Evolutionary conservation across 2,888 invertebrate genomes (phyloP).

Genomic region (Caenorhabditis sp.): DNA sequence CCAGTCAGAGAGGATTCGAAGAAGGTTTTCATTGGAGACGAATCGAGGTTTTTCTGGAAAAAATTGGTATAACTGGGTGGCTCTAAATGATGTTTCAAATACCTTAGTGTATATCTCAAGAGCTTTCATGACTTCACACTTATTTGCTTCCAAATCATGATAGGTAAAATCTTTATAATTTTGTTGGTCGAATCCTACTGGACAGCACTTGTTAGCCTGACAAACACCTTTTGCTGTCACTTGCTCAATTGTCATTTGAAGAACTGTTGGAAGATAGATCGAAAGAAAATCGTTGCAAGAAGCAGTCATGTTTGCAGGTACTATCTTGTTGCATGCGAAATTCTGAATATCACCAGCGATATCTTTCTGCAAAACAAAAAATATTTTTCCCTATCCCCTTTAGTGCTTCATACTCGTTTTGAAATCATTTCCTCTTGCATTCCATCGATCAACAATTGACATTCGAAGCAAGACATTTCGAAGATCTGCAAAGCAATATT

Average conservation of each 20-base stretch:
- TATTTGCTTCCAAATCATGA: conserved; percentile 17
- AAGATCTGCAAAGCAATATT: conserved; percentile 16
- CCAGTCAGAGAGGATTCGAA: conserved; percentile 23
- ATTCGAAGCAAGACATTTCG: conserved; percentile 54
- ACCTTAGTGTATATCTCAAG: conserved; percentile 18
- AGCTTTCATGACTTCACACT: conserved; percentile 19
- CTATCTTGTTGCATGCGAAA: conserved; percentile 48
- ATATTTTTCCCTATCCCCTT: too few relatives aligned
- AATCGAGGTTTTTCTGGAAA: not conserved
- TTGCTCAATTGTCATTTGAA: conserved; percentile 61
- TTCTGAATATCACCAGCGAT: conserved; percentile 52
- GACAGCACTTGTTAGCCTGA: conserved; percentile 45
- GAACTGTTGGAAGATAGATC: conserved; percentile 61
- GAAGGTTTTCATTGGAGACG: conserved; percentile 10
- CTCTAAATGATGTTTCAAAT: too few relatives aligned
- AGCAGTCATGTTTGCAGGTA: conserved; percentile 53
- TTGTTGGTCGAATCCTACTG: not conserved
- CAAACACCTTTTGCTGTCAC: conserved; percentile 49
- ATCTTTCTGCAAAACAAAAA: conserved; percentile 40
- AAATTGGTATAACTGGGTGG: too few relatives aligned
- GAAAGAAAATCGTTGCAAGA: conserved; percentile 60
- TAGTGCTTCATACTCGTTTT: conserved; percentile 31
- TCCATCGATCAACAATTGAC: conserved; percentile 44
- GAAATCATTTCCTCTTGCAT: conserved; percentile 32
- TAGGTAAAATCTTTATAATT: conserved; percentile 9